Conservation (phyloP, 2,113 vertebrate genomes). For the Chunga burmeisteri region DNA sequence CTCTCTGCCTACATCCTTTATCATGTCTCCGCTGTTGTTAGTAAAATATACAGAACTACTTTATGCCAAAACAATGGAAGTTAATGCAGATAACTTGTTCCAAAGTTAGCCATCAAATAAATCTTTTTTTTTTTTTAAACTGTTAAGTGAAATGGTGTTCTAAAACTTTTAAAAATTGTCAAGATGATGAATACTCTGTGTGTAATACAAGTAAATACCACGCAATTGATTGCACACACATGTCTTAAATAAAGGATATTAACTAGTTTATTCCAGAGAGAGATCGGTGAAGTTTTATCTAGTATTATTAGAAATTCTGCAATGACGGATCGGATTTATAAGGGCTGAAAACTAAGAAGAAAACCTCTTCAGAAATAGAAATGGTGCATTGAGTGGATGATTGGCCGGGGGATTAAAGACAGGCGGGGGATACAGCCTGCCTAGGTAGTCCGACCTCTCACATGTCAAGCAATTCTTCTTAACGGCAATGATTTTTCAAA, state of each 20-base stretch:
- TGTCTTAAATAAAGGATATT: constrained; percentile 61
- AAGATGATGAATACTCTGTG: constrained; percentile 61
- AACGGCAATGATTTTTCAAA: not conserved
- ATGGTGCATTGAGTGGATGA: not conserved
- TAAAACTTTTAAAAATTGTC: constrained; percentile 68
- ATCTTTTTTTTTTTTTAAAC: not conserved
- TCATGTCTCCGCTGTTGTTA: constrained; percentile 62
- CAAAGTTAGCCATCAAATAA: constrained; percentile 66
- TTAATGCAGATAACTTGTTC: constrained; percentile 69
- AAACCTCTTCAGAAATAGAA: constrained; percentile 29
- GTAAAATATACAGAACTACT: constrained; percentile 70
- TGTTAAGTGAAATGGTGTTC: constrained; percentile 61
- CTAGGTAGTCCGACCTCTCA: not conserved
- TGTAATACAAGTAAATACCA: constrained; percentile 64
- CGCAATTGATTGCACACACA: constrained; percentile 56
- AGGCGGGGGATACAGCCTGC: not conserved
- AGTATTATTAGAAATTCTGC: constrained; percentile 54
- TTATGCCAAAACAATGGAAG: constrained; percentile 72
- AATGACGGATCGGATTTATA: constrained; percentile 50
- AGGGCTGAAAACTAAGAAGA: constrained; percentile 37
- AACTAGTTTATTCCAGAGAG: constrained; percentile 60
- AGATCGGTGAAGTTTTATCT: constrained; percentile 47
- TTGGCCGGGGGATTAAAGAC: not conserved
- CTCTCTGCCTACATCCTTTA: constrained; percentile 58
- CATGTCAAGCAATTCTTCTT: not conserved